phyloP scores from a whole-genome alignment of 2,797 vertebrate species.

The Oryzias sinensis region DNA sequence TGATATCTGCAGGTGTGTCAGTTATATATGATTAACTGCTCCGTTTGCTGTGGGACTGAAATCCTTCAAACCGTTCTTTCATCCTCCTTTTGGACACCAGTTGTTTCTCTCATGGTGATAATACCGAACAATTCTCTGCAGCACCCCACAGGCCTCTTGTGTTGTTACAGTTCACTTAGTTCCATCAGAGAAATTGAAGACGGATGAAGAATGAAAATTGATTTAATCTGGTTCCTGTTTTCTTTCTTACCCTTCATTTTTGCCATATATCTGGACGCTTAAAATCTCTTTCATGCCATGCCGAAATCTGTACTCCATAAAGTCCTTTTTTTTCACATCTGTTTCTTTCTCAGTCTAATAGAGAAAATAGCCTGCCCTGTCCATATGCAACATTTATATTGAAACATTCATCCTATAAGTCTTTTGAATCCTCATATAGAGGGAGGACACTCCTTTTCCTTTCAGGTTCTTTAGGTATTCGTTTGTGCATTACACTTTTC shows the following conservation, averaged over 20 bases:
- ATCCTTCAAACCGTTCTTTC: constrained; percentile 2
- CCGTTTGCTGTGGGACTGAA: constrained; percentile 3
- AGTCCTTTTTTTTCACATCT: constrained; percentile 66
- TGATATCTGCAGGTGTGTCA: constrained; percentile 1
- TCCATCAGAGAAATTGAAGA: constrained; percentile 67
- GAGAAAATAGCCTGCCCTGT: constrained; percentile 23
- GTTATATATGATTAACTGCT: constrained; percentile 7
- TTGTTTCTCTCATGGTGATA: constrained; percentile 34
- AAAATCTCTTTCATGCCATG: constrained; percentile 67
- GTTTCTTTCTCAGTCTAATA: constrained; percentile 61
- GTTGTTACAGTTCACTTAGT: constrained; percentile 59
- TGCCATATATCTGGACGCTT: constrained; percentile 65
- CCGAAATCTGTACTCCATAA: constrained; percentile 69
- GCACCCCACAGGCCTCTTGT: constrained; percentile 34
- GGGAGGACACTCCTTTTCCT: constrained; percentile 53
- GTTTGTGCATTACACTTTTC: neutral
- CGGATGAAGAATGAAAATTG: constrained; percentile 71
- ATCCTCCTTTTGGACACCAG: constrained; percentile 12
- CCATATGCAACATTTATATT: constrained; percentile 44
- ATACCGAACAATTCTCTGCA: constrained; percentile 34
- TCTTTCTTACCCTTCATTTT: constrained; percentile 70
- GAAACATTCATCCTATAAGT: constrained; percentile 44
- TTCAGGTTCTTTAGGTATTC: constrained; percentile 8
- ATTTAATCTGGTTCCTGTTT: constrained; percentile 76
- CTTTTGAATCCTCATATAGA: constrained; percentile 43